These are phyloP conservation scores for Thamnaconus septentrionalis DNA, from an alignment of 2,113 vertebrate species.

Conservation along the genomic window DNA sequence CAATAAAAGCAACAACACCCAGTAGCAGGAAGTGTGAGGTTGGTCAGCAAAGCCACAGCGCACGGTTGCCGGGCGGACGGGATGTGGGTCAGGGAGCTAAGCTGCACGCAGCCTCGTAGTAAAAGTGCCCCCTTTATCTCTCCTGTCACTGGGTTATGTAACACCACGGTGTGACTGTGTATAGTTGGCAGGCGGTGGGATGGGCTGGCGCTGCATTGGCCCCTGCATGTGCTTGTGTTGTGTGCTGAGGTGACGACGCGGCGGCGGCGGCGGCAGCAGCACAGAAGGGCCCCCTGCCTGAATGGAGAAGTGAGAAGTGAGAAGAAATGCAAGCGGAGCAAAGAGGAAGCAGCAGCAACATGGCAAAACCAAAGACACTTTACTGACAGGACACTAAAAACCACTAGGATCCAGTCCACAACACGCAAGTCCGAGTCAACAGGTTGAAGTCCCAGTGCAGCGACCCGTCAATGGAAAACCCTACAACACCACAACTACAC, in stretches of 20 bases:
- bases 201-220: constrained; percentile 9
- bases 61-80: constrained; percentile 46
- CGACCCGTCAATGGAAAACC: too few relatives aligned
- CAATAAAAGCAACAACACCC: background rate
- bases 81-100: constrained; percentile 73
- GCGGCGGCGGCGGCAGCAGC: too few relatives aligned
- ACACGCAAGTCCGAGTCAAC: too few relatives aligned
- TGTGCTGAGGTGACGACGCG: constrained; percentile 25
- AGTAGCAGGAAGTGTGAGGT: constrained; percentile 23
- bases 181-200: constrained; percentile 33
- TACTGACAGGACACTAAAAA: background rate
- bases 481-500: too few relatives aligned
- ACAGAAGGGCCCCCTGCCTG: background rate
- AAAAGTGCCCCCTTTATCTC: constrained; percentile 71
- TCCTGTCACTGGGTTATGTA: constrained; percentile 69
- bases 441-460: too few relatives aligned
- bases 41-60: constrained; percentile 1
- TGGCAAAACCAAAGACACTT: too few relatives aligned
- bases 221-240: constrained; percentile 30
- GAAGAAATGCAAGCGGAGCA: background rate
- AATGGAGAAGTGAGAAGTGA: constrained; percentile 9
- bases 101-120: constrained; percentile 61
- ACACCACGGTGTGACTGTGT: constrained; percentile 52
- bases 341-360: too few relatives aligned
- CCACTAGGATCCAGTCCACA: background rate